Base-by-base conservation (phyloP, 1,140 invertebrate genomes). In the Colletes gigas region DNA sequence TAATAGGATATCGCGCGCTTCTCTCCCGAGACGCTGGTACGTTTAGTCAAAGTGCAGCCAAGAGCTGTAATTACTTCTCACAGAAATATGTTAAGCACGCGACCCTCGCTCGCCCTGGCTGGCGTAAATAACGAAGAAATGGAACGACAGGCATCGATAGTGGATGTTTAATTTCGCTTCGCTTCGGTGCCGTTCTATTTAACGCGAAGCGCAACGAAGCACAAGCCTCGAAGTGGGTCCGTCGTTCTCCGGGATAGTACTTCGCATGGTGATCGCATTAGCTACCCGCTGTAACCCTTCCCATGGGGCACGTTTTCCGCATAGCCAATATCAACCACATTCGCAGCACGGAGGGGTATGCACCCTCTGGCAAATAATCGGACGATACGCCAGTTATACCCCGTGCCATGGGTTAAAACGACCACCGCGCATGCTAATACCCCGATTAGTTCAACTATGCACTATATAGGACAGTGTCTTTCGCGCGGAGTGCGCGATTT, bases 301-400 rank as follows among this genome's bases (percentile, higher is more conserved):
- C 88, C 57, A 68, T 63, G 47, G 72, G 84, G 79, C 88, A 89
- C 88, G 87, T 89, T 85, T 89, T 81, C 84, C 83, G 84, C 85
- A 87, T 82, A 87, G 88, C 83, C 88, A 88, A 89, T 89, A 89
- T 89, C 83, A 86, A 82, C 83, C 83, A 72, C 73, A 68, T 70
- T 70, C 60, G n/a, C 50, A 15, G 70, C 81, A 69, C 70, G 78
- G 44, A 41, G 12, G 63, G 59, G 74, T 80, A 63, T 81, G 71
- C 80, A 82, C 71, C 80, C 76, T 57, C 62, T 75, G 78, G 83
- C 88, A 85, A 89, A 89, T 90, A 88, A 89, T 89, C 83, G 88
- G 77, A 80, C 84, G 83, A 84, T 87, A 78, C 81, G 77, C 69
- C n/a, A 50, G 50, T 44, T 74, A 67, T 75, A 41, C 73, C 73